Conservation (phyloP, 2,797 vertebrate genomes). For the Hemitrygon akajei region DNA sequence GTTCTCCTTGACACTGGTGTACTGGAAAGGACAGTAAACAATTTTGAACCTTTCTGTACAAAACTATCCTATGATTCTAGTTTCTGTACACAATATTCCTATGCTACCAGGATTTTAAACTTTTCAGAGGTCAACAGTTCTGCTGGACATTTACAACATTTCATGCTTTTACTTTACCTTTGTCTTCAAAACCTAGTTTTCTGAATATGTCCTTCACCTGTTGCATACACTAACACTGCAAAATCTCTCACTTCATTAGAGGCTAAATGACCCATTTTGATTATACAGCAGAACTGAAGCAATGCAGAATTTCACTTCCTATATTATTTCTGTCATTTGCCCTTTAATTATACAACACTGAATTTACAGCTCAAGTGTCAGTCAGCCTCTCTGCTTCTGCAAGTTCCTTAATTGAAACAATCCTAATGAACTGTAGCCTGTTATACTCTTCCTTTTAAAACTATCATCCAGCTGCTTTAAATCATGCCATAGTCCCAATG, state of each 20-base stretch:
- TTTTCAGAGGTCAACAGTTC: neutral
- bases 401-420: neutral
- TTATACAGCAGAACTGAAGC: neutral
- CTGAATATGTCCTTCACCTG: neutral
- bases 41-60: no score
- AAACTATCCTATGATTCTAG: no score
- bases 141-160: neutral
- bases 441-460: neutral
- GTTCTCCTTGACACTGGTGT: no score
- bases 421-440: neutral
- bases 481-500: no score
- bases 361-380: neutral
- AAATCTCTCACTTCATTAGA: neutral
- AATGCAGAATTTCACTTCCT: neutral
- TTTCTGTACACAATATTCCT: no score
- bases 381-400: neutral
- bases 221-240: no score
- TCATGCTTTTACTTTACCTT: neutral
- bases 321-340: neutral
- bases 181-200: neutral
- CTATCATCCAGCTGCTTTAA: neutral
- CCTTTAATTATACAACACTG: neutral
- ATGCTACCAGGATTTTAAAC: no score
- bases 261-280: neutral
- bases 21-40: no score